phyloP scores from a whole-genome alignment of 1,140 invertebrate genomes.

The Dinothrombium tinctorium region DNA sequence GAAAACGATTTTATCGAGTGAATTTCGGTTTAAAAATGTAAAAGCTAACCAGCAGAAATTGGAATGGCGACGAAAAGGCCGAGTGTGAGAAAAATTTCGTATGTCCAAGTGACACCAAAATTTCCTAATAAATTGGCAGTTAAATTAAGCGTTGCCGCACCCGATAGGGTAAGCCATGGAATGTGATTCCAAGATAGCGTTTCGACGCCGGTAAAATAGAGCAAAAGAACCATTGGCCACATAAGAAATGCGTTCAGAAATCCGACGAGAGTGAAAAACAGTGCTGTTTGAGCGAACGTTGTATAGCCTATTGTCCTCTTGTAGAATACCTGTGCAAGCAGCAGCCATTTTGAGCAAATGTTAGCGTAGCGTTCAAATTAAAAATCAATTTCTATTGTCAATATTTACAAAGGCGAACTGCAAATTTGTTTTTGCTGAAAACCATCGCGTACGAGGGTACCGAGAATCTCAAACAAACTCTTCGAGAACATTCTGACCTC shows the following conservation, averaged over 20 bases:
- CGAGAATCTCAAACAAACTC: no score
- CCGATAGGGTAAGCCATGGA: constrained; percentile 15
- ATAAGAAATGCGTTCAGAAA: constrained; percentile 52
- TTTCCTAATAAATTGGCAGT: constrained; percentile 70
- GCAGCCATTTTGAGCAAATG: no score
- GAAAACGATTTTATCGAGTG: neutral
- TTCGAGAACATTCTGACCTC: no score
- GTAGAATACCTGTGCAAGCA: constrained; percentile 43
- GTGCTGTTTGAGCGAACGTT: constrained; percentile 54
- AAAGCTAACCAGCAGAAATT: constrained; percentile 52
- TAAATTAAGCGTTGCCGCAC: constrained; percentile 20
- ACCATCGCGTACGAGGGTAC: no score
- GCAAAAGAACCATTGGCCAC: constrained; percentile 56
- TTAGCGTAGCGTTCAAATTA: no score
- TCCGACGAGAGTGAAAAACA: constrained; percentile 65
- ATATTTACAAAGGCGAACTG: no score
- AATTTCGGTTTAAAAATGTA: neutral
- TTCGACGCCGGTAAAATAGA: constrained; percentile 63
- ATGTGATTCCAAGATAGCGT: constrained; percentile 30
- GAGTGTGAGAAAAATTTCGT: constrained; percentile 73
- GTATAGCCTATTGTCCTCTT: constrained; percentile 75
- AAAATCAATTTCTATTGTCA: no score
- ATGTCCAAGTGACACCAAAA: constrained; percentile 67
- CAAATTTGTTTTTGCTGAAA: no score
- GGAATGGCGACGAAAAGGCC: constrained; percentile 73